Evolutionary conservation across 2,797 vertebrate genomes (phyloP).

Genomic region (Pipistrellus nathusii): DNA sequence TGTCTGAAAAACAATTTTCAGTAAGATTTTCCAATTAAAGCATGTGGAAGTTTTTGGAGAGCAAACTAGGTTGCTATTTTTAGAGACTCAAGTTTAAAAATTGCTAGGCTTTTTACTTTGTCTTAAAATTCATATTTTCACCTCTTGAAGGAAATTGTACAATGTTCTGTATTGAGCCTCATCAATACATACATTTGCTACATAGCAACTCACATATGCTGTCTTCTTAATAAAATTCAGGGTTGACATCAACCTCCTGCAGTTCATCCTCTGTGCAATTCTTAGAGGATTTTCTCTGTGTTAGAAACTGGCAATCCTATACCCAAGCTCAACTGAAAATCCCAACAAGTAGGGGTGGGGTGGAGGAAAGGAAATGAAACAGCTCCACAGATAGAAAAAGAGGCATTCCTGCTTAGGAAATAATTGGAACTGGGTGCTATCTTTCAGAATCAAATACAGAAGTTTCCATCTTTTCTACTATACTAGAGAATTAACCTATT

Average conservation of each 20-base stretch:
- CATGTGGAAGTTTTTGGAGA: conserved; percentile 28
- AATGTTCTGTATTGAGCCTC: conserved; percentile 69
- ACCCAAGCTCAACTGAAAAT: conserved; percentile 1
- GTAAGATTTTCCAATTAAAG: conserved; percentile 48
- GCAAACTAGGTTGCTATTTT: conserved; percentile 53
- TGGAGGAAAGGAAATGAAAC: background rate
- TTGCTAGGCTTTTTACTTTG: conserved; percentile 55
- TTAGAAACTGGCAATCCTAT: conserved; percentile 55
- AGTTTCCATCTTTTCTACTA: background rate
- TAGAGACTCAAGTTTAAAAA: conserved; percentile 31
- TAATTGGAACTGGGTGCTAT: background rate
- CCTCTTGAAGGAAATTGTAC: conserved; percentile 69
- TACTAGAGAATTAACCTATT: background rate
- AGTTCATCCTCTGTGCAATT: conserved; percentile 77
- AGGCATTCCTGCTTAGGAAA: background rate
- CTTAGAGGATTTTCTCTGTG: conserved; percentile 59
- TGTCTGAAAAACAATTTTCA: conserved; percentile 22
- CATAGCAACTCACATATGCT: conserved; percentile 80
- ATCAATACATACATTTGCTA: conserved; percentile 80
- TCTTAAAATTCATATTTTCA: conserved; percentile 29
- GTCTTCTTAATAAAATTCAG: conserved; percentile 84
- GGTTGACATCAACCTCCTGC: conserved; percentile 75
- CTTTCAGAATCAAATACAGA: background rate
- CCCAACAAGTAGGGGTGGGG: background rate
- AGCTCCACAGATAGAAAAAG: background rate